Evolutionary conservation across 2,888 invertebrate genomes (phyloP).

Genomic region (Aleiodes testaceus): DNA sequence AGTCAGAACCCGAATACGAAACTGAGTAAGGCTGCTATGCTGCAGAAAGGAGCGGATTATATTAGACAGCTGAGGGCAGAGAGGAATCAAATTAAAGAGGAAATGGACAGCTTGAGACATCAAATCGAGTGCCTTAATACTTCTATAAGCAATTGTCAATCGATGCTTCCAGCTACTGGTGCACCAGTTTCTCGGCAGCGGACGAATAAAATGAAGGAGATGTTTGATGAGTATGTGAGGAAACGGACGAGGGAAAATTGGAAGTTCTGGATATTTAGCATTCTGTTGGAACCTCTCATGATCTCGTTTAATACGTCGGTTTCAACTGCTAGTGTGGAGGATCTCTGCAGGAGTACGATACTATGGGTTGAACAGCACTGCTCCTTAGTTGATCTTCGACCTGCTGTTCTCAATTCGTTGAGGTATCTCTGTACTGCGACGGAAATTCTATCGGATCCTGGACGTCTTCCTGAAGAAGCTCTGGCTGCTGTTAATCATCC

Average conservation of each 20-base stretch:
- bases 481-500: constrained; percentile 79
- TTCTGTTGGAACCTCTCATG: constrained; percentile 91
- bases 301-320: constrained; percentile 94
- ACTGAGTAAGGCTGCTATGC: constrained; percentile 96
- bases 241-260: constrained; percentile 91
- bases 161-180: constrained; percentile 95
- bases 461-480: constrained; percentile 91
- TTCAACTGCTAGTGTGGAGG: constrained; percentile 91
- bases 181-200: constrained; percentile 93
- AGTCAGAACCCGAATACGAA: constrained; percentile 93
- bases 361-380: constrained; percentile 98
- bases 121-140: constrained; percentile 94
- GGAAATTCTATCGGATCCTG: constrained; percentile 92
- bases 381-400: constrained; percentile 93
- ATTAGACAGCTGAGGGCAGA: constrained; percentile 91
- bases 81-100: constrained; percentile 88
- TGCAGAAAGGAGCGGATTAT: constrained; percentile 97
- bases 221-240: constrained; percentile 94
- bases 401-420: constrained; percentile 94
- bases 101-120: constrained; percentile 89
- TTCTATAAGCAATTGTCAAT: constrained; percentile 94
- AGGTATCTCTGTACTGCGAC: constrained; percentile 93
- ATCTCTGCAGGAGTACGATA: constrained; percentile 92
- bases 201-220: constrained; percentile 92
- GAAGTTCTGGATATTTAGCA: constrained; percentile 99